These are phyloP conservation scores for Pterois miles DNA, from an alignment of 2,797 vertebrate genomes.

Conservation along the genomic window DNA sequence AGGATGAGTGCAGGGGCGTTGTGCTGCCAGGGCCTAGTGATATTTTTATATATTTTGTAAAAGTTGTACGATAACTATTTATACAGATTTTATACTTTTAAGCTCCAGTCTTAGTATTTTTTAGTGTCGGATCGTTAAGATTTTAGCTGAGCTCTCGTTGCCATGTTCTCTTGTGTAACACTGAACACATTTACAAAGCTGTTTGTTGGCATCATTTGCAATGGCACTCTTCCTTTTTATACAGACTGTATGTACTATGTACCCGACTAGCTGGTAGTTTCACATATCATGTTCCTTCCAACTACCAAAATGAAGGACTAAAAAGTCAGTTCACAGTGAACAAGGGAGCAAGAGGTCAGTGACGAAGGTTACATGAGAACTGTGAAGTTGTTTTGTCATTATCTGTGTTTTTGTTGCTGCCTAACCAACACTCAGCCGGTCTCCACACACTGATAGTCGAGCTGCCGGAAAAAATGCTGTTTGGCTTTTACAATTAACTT, in stretches of 20 bases:
- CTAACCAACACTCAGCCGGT: constrained; percentile 45
- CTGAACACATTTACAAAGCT: constrained; percentile 55
- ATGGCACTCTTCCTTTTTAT: constrained; percentile 60
- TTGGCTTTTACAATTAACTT: constrained; percentile 73
- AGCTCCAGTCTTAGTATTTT: constrained; percentile 62
- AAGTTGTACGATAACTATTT: constrained; percentile 78
- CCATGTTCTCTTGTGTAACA: constrained; percentile 47
- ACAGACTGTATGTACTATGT: constrained; percentile 20
- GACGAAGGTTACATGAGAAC: constrained; percentile 61
- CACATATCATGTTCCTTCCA: background rate
- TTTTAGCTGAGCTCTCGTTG: constrained; percentile 21
- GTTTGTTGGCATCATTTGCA: constrained; percentile 48
- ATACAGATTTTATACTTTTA: constrained; percentile 80
- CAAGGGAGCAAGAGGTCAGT: constrained; percentile 8
- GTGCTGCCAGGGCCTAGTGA: no score
- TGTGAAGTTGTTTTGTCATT: constrained; percentile 58
- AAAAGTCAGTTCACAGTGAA: constrained; percentile 16
- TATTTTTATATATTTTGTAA: constrained; percentile 77
- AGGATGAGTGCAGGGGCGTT: no score
- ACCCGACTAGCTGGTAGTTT: constrained; percentile 31
- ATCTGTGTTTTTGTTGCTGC: constrained; percentile 55
- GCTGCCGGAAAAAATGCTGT: constrained; percentile 72
- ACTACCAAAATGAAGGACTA: background rate
- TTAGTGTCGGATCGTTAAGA: constrained; percentile 28
- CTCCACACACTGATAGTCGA: constrained; percentile 61